A percentile compares a stretch with the other conserved stretches of the same genome.
Conservation (phyloP, 2,113 vertebrate species). For the Otocyon megalotis region DNA sequence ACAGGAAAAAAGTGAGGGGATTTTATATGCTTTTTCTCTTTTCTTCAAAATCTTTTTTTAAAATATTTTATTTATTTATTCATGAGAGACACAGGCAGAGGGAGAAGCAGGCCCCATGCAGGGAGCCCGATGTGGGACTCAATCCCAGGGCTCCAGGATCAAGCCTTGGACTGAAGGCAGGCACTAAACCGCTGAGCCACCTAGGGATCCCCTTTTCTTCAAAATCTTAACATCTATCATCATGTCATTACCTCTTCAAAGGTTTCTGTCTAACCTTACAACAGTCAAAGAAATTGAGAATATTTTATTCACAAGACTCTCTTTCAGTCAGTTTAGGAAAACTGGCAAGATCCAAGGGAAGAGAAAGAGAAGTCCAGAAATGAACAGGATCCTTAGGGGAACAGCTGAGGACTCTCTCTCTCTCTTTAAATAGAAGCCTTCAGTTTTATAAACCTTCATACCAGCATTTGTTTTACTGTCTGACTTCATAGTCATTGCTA, state of each 20-base stretch:
- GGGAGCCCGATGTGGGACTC: too few relatives aligned
- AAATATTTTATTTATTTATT: too few relatives aligned
- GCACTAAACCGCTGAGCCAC: too few relatives aligned
- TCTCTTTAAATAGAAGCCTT: constrained; percentile 32
- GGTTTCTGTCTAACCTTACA: not conserved
- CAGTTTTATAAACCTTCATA: not conserved
- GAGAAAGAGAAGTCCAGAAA: not conserved
- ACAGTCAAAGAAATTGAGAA: not conserved
- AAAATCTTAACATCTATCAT: constrained; percentile 8
- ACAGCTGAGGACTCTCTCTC: not conserved
- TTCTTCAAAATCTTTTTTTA: not conserved
- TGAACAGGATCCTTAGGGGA: not conserved
- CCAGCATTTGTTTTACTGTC: constrained; percentile 14
- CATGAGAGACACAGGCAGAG: too few relatives aligned
- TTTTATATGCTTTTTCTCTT: not conserved
- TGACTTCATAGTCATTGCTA: not conserved
- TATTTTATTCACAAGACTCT: constrained; percentile 13
- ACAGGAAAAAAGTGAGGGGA: not conserved
- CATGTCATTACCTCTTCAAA: constrained; percentile 22
- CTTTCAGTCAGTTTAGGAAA: constrained; percentile 13
- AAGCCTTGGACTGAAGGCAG: too few relatives aligned
- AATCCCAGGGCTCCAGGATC: too few relatives aligned
- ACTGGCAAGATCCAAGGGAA: not conserved
- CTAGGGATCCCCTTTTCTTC: not conserved
- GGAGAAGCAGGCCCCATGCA: too few relatives aligned